phyloP scores from a whole-genome alignment of 2,888 invertebrate genomes.

The Diaprepes abbreviatus region DNA sequence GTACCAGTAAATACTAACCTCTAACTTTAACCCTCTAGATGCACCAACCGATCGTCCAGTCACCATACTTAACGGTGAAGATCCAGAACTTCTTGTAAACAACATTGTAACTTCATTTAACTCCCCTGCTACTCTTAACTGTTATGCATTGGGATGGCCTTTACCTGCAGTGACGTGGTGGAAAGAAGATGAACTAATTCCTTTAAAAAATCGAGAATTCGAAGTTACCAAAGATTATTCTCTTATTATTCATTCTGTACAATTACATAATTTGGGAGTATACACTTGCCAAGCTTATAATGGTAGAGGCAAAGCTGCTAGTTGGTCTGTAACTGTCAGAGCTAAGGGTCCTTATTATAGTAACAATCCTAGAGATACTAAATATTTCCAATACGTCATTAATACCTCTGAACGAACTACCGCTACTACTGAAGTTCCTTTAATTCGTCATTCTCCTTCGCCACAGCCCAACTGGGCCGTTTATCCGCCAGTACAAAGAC shows the following conservation, averaged over 20 bases:
- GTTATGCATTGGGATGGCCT: slow-evolving; percentile 87
- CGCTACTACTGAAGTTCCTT: slow-evolving; percentile 54
- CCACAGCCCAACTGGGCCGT: slow-evolving; percentile 41
- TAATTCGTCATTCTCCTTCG: slow-evolving; percentile 58
- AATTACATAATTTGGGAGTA: slow-evolving; percentile 81
- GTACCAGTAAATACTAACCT: slow-evolving; percentile 32
- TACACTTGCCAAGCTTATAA: slow-evolving; percentile 94
- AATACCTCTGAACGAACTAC: slow-evolving; percentile 64
- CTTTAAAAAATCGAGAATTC: slow-evolving; percentile 76
- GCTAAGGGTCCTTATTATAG: slow-evolving; percentile 80
- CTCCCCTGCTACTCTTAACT: slow-evolving; percentile 79
- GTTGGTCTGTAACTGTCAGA: slow-evolving; percentile 81
- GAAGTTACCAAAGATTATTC: slow-evolving; percentile 82
- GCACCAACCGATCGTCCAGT: slow-evolving; percentile 70
- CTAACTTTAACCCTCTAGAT: slow-evolving; percentile 44
- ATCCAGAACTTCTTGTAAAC: slow-evolving; percentile 63
- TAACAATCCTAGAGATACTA: slow-evolving; percentile 70
- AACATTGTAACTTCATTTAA: slow-evolving; percentile 80
- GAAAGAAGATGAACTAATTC: slow-evolving; percentile 82
- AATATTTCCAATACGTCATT: slow-evolving; percentile 74
- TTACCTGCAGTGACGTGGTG: slow-evolving; percentile 87
- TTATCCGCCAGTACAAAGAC: slow-evolving; percentile 52
- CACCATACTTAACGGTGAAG: slow-evolving; percentile 76
- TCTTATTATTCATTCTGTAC: slow-evolving; percentile 80
- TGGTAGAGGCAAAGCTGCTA: slow-evolving; percentile 78